Percentiles rank a stretch among this genome's conserved stretches.
phyloP scores from a whole-genome alignment of 2,888 invertebrate genomes.

The Ichneumoninae sp. region DNA sequence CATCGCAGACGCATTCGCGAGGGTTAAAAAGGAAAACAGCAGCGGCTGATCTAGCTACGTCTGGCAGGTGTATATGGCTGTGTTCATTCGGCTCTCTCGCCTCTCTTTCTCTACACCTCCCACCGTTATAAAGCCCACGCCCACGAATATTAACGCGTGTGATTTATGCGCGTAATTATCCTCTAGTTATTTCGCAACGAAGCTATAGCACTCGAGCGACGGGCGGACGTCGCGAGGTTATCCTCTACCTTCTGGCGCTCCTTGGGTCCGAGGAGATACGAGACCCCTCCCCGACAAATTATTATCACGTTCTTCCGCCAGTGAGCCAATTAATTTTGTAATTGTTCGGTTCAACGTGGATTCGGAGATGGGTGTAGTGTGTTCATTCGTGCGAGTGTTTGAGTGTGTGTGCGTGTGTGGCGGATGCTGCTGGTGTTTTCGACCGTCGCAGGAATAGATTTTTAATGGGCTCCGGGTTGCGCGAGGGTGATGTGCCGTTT shows the following conservation, averaged over 20 bases:
- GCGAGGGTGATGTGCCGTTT: slow-evolving; percentile 62
- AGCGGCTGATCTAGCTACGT: slow-evolving; percentile 35
- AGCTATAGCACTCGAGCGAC: slow-evolving; percentile 33
- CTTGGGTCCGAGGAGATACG: slow-evolving; percentile 6
- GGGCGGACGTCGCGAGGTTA: slow-evolving; percentile 52
- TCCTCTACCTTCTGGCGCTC: slow-evolving; percentile 36
- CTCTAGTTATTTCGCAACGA: slow-evolving; percentile 80
- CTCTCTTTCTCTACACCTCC: slow-evolving; percentile 73
- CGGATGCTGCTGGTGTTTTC: slow-evolving; percentile 18
- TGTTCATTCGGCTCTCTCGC: slow-evolving; percentile 68
- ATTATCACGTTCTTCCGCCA: slow-evolving; percentile 66
- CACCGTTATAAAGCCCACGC: slow-evolving; percentile 76
- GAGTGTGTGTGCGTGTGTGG: not conserved
- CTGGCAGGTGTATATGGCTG: slow-evolving; percentile 70
- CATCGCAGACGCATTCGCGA: slow-evolving; percentile 37
- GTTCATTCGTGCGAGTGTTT: not conserved
- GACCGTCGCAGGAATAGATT: slow-evolving; percentile 68
- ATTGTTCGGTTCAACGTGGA: slow-evolving; percentile 34
- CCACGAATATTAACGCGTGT: slow-evolving; percentile 83
- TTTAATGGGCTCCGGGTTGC: slow-evolving; percentile 68
- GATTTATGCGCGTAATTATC: slow-evolving; percentile 84
- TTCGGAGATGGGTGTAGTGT: not conserved
- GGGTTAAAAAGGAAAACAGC: slow-evolving; percentile 8
- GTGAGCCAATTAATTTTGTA: slow-evolving; percentile 57
- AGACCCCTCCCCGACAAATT: slow-evolving; percentile 59